Evolutionary conservation across 1,140 invertebrate genomes (phyloP), one percentile per base, ranked within the genome.

Genomic region (Drosophila mojavensis): DNA sequence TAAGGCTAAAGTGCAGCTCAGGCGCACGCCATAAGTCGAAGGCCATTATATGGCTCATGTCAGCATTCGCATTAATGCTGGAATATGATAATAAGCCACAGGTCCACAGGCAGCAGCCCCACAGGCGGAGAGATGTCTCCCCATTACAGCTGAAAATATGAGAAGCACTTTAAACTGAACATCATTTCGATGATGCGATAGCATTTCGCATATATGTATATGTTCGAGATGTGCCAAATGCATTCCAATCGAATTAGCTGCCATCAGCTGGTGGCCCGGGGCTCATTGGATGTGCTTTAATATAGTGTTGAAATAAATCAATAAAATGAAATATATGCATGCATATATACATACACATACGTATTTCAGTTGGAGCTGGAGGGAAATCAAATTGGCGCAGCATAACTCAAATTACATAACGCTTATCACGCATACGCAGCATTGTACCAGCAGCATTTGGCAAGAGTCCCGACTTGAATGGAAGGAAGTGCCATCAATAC

Each of bases 351-450:
- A 39, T 39, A 39, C 11, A 3, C 1, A 39, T 11, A 39, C 11
- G 2, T 4, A 39, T 4, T 13, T 11, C 2, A 39, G 36, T 4
- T 6, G 36, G 41, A 65, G 39, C 33, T 45, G 9, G 28, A 56
- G 7, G 15, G 61, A 17, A 58, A 55, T 55, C 60, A 41, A 50
- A 17, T 48, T 39, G 36, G 30, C 33, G 56, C 56, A 28, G 17
- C 36, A 39, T 39, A 39, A 39, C 36, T 39, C 36, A 39, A 39
- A 39, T 39, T 39, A 47, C 36, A 68, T 28, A 51, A 28, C 53
- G 13, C 58, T 67, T 68, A 74, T 74, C 65, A 43, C 65, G 15
- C 65, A 74, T 74, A 62, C 71, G 65, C 71, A 56, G 51, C 50
- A 43, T 56, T 33, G 51, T 50, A 39, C 51, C 3, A n/a, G 4